phyloP scores from a whole-genome alignment of 2,888 invertebrate genomes.

The Rhabditoides inermis region DNA sequence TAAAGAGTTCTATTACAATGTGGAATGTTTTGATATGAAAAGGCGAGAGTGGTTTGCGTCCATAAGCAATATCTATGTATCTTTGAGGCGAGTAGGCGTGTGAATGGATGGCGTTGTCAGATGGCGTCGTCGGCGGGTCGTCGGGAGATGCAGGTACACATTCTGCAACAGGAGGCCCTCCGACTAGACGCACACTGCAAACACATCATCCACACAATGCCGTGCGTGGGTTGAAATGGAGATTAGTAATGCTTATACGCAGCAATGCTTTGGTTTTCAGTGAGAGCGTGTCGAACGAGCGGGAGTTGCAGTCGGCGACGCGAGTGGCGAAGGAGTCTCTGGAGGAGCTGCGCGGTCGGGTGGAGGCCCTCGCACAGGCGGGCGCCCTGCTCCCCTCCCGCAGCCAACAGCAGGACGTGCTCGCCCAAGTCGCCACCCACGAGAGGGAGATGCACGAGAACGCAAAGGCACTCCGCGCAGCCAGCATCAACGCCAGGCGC shows the following conservation, averaged over 20 bases:
- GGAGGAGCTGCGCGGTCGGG: slow-evolving; percentile 1
- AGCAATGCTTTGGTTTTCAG: no score
- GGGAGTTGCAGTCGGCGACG: slow-evolving; percentile 5
- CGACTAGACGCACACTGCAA: slow-evolving; percentile 19
- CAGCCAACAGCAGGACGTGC: slow-evolving; percentile 7
- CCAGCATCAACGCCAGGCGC: slow-evolving; percentile 5
- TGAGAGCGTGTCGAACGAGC: slow-evolving; percentile 4
- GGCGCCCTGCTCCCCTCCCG: slow-evolving; percentile 6
- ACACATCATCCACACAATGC: slow-evolving; percentile 10
- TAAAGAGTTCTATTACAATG: no score
- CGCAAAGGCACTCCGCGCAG: slow-evolving; percentile 3
- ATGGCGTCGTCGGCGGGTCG: no score
- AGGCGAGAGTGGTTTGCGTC: no score
- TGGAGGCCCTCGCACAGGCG: neutral
- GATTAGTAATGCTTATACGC: no score
- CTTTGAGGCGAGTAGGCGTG: no score
- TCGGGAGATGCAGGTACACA: slow-evolving; percentile 11
- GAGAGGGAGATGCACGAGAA: slow-evolving; percentile 9
- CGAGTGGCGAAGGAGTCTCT: slow-evolving; percentile 5
- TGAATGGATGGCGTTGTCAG: no score
- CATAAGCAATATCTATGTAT: no score
- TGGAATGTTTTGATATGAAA: no score
- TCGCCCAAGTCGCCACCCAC: slow-evolving; percentile 4
- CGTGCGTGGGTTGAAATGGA: neutral
- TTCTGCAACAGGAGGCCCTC: slow-evolving; percentile 18